Conservation (phyloP, 2,888 invertebrate species). For the Ectropis crepuscularia region DNA sequence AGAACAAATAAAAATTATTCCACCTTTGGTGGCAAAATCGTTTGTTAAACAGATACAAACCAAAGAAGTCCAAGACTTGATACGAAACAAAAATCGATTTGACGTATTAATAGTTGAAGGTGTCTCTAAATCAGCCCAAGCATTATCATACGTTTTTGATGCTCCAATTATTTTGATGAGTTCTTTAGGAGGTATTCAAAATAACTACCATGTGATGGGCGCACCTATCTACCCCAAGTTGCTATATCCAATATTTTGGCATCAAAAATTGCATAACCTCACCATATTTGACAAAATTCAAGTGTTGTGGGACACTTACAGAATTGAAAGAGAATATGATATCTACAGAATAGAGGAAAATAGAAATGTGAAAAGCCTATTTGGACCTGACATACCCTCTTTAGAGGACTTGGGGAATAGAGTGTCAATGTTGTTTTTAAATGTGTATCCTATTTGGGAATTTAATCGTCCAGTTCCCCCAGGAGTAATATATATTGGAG, state of each 20-base stretch:
- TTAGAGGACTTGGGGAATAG: too few relatives aligned
- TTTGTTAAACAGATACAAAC: slow-evolving; percentile 44
- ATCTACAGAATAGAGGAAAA: slow-evolving; percentile 23
- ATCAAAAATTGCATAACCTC: slow-evolving; percentile 15
- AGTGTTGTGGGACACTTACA: slow-evolving; percentile 5
- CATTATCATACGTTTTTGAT: slow-evolving; percentile 9
- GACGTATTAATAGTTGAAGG: slow-evolving; percentile 55
- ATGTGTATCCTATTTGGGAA: too few relatives aligned
- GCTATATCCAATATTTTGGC: slow-evolving; percentile 34
- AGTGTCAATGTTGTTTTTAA: too few relatives aligned
- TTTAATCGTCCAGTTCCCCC: too few relatives aligned
- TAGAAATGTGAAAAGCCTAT: slow-evolving; percentile 42
- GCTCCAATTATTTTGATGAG: slow-evolving; percentile 51
- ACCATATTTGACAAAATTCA: slow-evolving; percentile 43
- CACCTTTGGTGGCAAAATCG: slow-evolving; percentile 17
- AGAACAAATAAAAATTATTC: slow-evolving; percentile 18
- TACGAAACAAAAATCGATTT: slow-evolving; percentile 44
- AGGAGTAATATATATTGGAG: too few relatives aligned
- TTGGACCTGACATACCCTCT: too few relatives aligned
- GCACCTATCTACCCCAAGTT: slow-evolving; percentile 43
- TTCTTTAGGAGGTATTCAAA: slow-evolving; percentile 45
- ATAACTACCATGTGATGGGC: slow-evolving; percentile 40
- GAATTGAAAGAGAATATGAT: background rate
- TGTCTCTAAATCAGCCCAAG: slow-evolving; percentile 35
- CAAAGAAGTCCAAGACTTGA: slow-evolving; percentile 43